These are phyloP conservation scores for Syrphus vitripennis DNA, from an alignment of 2,888 invertebrate genomes.

Conservation along the genomic window DNA sequence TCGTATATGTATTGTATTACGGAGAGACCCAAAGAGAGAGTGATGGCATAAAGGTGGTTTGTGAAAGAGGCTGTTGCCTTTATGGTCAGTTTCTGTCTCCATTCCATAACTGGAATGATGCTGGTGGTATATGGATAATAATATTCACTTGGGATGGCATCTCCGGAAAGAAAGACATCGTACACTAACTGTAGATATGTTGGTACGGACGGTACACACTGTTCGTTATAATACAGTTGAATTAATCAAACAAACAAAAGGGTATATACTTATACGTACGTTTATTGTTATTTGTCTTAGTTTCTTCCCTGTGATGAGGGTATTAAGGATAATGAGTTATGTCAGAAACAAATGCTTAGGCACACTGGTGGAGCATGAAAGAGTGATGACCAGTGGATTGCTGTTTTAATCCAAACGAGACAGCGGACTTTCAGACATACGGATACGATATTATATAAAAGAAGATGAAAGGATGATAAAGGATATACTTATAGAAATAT, in stretches of 20 bases:
- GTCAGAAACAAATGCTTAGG: constrained; percentile 78
- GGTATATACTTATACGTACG: constrained; percentile 64
- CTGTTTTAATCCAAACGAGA: constrained; percentile 57
- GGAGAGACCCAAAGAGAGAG: constrained; percentile 1
- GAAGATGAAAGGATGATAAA: constrained; percentile 1
- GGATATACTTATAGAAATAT: neutral
- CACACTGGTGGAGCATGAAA: constrained; percentile 58
- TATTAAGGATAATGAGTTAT: constrained; percentile 75
- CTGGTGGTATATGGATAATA: constrained; percentile 37
- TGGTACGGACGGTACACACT: too few relatives aligned
- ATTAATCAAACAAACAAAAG: constrained; percentile 69
- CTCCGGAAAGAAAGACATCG: constrained; percentile 42
- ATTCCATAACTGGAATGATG: constrained; percentile 6
- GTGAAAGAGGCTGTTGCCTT: constrained; percentile 33
- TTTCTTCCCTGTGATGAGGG: constrained; percentile 67
- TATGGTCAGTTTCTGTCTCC: constrained; percentile 46
- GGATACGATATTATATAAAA: neutral
- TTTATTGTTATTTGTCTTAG: constrained; percentile 70
- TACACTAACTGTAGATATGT: constrained; percentile 5
- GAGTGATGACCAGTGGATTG: constrained; percentile 67
- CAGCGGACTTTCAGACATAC: constrained; percentile 38
- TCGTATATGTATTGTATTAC: neutral
- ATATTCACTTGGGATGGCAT: constrained; percentile 61
- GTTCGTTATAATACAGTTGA: constrained; percentile 44
- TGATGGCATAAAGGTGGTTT: constrained; percentile 52